Conservation (phyloP, 2,888 invertebrate genomes). For the Drosophila percnosoma region DNA sequence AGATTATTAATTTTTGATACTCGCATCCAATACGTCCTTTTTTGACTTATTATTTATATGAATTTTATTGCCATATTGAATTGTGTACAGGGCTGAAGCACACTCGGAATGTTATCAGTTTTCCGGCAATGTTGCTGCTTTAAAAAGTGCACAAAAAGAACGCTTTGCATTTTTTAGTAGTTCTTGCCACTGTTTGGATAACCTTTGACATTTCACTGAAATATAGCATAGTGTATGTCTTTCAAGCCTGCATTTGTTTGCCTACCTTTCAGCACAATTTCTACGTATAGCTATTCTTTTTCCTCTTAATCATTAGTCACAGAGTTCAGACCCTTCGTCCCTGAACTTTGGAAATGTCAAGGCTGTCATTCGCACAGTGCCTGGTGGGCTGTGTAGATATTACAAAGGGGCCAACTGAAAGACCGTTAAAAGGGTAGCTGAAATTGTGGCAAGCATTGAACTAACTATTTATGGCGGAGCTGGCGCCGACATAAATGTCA, state of each 20-base stretch:
- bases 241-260: constrained; percentile 39
- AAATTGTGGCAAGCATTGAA: constrained; percentile 28
- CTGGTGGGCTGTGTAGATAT: constrained; percentile 14
- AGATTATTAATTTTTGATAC: constrained; percentile 44
- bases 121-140: background rate
- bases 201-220: constrained; percentile 43
- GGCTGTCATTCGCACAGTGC: constrained; percentile 32
- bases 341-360: constrained; percentile 52
- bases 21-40: constrained; percentile 22
- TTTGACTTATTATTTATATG: constrained; percentile 17
- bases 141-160: background rate
- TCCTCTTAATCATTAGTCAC: background rate
- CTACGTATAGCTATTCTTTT: background rate
- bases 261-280: constrained; percentile 19
- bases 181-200: constrained; percentile 24
- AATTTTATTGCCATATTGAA: constrained; percentile 7
- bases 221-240: constrained; percentile 10
- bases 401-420: constrained; percentile 20
- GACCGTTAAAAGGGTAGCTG: constrained; percentile 3
- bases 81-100: background rate
- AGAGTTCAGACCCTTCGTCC: constrained; percentile 23
- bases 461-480: constrained; percentile 48
- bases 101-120: background rate
- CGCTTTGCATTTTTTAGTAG: background rate
- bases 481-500: constrained; percentile 42